Base-by-base conservation (phyloP, 2,797 vertebrate genomes). In the Aselliscus stoliczkanus region DNA sequence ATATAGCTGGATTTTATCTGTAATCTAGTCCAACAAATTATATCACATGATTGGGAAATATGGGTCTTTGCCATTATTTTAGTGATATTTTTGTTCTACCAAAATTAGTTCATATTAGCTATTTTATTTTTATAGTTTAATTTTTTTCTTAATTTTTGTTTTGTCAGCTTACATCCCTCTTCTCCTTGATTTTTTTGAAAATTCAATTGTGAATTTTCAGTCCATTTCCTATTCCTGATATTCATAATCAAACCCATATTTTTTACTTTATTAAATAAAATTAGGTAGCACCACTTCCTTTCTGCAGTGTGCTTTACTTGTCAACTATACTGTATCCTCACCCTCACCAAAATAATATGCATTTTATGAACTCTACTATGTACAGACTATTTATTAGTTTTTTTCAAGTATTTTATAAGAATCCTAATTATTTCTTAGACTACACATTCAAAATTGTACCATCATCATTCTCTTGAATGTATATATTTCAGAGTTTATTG, bases 231-330 rank as follows among this genome's bases (percentile, higher is more conserved):
- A 65, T 44, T 37, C 14, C 31, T 77, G 11, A 52, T 83, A 56
- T n/a, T 90, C 52, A 76, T 5, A 87, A 29, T 83, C 31, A 60
- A 79, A 52, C 65, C 6, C 9, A 9, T 44, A n/a, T 37, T 90
- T 72, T 60, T 2, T 34, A 18, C 23, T 88, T 90, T 23, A 54
- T 20, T 80, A 89, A 96, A 90, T 80, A 89, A 96, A 90, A 76
- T 60, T 70, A 58, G 9, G 56, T 50, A 56, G 56, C 10, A 20
- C 37, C 15, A 50, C 20, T 82, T 65, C 2, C 34, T 44, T 72
- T n/a, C 7, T 25, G 20, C 12, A 50, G 8, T 13, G 17, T 76
- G 3, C 37, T 82, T 80, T 58, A 15, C 52, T 39, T 90, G 6
- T 2, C 47, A 7, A 18, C 14, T 82, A 23, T n/a, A 15, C n/a